These are phyloP conservation scores for Pomatorhinus ruficollis DNA, from an alignment of 2,113 vertebrate species.

Conservation along the genomic window DNA sequence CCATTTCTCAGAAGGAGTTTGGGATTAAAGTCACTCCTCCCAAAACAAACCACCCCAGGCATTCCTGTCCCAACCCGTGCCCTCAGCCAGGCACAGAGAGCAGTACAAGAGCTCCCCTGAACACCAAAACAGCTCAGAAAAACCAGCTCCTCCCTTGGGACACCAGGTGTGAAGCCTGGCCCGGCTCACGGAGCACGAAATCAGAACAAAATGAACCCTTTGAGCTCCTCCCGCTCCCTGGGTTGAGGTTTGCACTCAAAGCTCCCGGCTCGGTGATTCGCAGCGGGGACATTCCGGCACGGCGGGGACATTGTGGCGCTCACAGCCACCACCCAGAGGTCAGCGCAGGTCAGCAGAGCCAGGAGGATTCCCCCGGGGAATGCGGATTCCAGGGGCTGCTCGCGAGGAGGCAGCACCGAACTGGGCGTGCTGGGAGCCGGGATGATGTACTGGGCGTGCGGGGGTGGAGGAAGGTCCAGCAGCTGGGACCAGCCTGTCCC, in stretches of 20 bases:
- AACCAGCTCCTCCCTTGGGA: neutral
- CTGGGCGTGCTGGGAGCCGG: neutral
- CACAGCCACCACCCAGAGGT: neutral
- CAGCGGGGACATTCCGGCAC: neutral
- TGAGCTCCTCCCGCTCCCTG: neutral
- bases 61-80: neutral
- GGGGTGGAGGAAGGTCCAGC: neutral
- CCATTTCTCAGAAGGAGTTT: neutral
- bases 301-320: neutral
- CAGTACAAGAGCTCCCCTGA: neutral
- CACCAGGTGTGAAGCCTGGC: neutral
- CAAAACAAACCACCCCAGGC: neutral
- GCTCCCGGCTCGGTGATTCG: neutral
- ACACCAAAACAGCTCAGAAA: neutral
- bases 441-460: rapidly evolving
- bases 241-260: neutral
- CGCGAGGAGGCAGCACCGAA: neutral
- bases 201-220: neutral
- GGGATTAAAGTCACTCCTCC: neutral
- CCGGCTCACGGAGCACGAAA: neutral
- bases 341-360: neutral
- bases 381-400: neutral
- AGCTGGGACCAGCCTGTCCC: neutral
- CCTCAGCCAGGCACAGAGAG: neutral
- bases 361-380: neutral